Evolutionary conservation across 2,113 vertebrate genomes (phyloP), one percentile per base, ranked within the genome.

Genomic region (Stomatorhinus ivindoensis): DNA sequence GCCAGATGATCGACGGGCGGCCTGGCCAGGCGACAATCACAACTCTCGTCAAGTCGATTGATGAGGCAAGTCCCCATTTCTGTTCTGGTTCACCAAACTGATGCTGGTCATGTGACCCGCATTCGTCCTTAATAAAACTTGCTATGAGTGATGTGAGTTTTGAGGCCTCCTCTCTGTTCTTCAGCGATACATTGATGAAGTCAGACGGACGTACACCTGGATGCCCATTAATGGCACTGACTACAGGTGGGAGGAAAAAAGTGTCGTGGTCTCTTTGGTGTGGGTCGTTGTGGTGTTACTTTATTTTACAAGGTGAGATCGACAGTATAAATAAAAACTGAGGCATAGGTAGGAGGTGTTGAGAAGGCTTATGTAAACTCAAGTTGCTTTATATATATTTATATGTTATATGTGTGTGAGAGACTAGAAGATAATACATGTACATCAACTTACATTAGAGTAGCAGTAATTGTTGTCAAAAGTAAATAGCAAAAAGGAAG

Each of bases 101-200:
- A 24, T n/a, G n/a, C 11, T 48, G 10, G 24, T 24, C 39, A 44
- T 1, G 0, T 24, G 8, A 83, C 44, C 15, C 9, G 2, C 44
- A 21, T 24, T 46, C n/a, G 39, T 84, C 9, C 82, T n/a, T 21
- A 11, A n/a, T 3, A 13, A 84, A 24, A 1, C 7, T 24, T 44
- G 6, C 17, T 84, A 9, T 21, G 44, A 46, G 21, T 24, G 39
- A 84, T 47, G 17, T 46, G 17, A 47, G 24, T 55, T 27, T 8
- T 55, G n/a, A 86, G 85, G 50, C n/a, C 8, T 87, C 21, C 17
- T 90, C 65, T 91, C n/a, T 17, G 55, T 61, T 51, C 65, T 85
- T 84, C 92, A 99, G 98, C 96, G 96, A 92, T 99, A 99, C 95
- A 97, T 99, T 65, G 98, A 99, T 1, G 97, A 99, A 89, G 97